Evolutionary conservation across 2,797 vertebrate genomes (phyloP).

Genomic region (Epinephelus awoara): DNA sequence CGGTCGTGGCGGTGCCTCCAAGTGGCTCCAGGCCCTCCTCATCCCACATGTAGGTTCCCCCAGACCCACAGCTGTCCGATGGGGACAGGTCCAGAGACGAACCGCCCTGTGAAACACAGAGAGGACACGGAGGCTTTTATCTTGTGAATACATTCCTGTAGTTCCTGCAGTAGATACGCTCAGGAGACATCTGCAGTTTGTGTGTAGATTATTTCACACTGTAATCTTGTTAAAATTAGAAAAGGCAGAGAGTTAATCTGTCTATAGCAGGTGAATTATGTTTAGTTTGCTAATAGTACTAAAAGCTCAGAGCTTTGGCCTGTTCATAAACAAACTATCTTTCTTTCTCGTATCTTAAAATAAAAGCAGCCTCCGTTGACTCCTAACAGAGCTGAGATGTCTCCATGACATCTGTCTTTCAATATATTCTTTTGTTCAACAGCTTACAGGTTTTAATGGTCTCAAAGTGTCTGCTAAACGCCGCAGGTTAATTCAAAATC

Average conservation of each 20-base stretch:
- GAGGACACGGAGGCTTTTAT: background rate
- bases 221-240: background rate
- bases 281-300: too few relatives aligned
- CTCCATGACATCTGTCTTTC: background rate
- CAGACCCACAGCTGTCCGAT: conserved; percentile 96
- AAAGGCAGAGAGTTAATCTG: background rate
- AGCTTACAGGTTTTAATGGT: background rate
- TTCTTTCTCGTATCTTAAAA: background rate
- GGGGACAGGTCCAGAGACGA: conserved; percentile 97
- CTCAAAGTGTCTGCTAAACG: background rate
- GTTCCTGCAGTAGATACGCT: too few relatives aligned
- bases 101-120: conserved; percentile 77
- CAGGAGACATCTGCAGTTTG: background rate
- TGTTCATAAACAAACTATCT: too few relatives aligned
- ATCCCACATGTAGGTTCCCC: conserved; percentile 98
- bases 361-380: background rate
- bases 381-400: background rate
- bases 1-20: conserved; percentile 63
- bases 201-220: background rate
- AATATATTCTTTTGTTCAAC: background rate
- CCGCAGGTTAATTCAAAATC: too few relatives aligned
- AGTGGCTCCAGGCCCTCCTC: conserved; percentile 95
- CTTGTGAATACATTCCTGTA: background rate
- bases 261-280: too few relatives aligned
- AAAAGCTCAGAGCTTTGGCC: too few relatives aligned